These are phyloP conservation scores for Silurus asotus DNA, from an alignment of 2,113 vertebrate species.

Conservation along the genomic window DNA sequence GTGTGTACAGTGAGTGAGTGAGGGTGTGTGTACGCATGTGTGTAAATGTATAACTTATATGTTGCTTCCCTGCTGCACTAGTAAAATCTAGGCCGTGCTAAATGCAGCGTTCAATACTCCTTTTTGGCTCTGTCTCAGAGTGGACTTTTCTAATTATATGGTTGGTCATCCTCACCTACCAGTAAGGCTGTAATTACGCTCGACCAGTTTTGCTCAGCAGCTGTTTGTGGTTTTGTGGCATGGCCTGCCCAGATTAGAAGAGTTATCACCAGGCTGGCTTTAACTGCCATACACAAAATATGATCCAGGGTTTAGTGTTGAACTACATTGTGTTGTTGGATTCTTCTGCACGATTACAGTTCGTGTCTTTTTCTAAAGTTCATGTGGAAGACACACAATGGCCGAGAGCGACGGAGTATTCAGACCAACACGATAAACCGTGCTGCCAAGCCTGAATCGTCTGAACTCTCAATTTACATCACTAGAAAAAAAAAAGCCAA, in stretches of 20 bases:
- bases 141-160: slow-evolving; percentile 46
- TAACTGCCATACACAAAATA: slow-evolving; percentile 22
- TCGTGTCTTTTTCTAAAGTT: not conserved
- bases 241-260: slow-evolving; percentile 27
- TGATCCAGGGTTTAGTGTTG: slow-evolving; percentile 1
- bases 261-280: slow-evolving; percentile 10
- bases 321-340: not conserved
- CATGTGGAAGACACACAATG: not conserved
- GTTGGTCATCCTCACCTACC: slow-evolving; percentile 28
- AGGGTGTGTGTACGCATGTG: too few species aligned
- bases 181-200: slow-evolving; percentile 48
- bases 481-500: too few species aligned
- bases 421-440: not conserved
- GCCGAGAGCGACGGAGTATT: not conserved
- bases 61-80: not conserved
- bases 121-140: slow-evolving; percentile 11
- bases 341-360: slow-evolving; percentile 3
- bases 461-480: not conserved
- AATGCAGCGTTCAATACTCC: not conserved
- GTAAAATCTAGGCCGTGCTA: not conserved
- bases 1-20: not conserved
- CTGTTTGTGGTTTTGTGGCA: slow-evolving; percentile 44
- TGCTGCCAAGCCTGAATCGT: not conserved
- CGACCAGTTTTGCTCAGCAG: slow-evolving; percentile 35
- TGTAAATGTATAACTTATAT: not conserved